These are phyloP conservation scores for Hyphantria cunea DNA, from an alignment of 1,140 invertebrate genomes.

Conservation along the genomic window DNA sequence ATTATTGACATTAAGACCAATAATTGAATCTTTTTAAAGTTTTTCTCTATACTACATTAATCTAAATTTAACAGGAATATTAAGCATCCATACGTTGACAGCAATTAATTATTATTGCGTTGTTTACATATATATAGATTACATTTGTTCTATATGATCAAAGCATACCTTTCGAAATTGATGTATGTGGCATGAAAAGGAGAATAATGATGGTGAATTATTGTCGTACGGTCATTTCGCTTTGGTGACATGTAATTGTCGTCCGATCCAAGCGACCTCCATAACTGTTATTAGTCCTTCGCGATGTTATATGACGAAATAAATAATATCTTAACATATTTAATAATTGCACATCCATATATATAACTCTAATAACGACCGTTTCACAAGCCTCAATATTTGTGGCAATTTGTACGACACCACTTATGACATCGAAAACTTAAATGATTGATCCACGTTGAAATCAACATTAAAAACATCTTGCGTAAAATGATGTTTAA, in stretches of 20 bases:
- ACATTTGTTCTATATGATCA: slow-evolving; percentile 12
- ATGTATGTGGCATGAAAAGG: slow-evolving; percentile 41
- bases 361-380: slow-evolving; percentile 12
- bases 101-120: slow-evolving; percentile 26
- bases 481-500: too few species aligned
- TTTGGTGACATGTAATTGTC: slow-evolving; percentile 55
- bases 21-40: not conserved
- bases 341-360: slow-evolving; percentile 7
- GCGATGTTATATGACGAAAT: slow-evolving; percentile 36
- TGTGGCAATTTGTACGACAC: too few species aligned
- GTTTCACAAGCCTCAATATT: slow-evolving; percentile 9
- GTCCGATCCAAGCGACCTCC: slow-evolving; percentile 42
- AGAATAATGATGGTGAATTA: slow-evolving; percentile 66
- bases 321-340: slow-evolving; percentile 29
- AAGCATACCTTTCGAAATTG: slow-evolving; percentile 18
- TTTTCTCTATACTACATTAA: slow-evolving; percentile 4
- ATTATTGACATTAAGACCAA: not conserved
- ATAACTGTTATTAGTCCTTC: slow-evolving; percentile 39
- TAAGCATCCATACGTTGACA: slow-evolving; percentile 8
- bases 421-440: not conserved
- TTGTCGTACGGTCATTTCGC: slow-evolving; percentile 31
- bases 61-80: slow-evolving; percentile 14
- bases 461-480: too few species aligned
- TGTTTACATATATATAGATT: slow-evolving; percentile 3
- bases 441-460: not conserved